A percentile compares a stretch with the other conserved stretches of the same genome.
phyloP scores from a whole-genome alignment of 2,113 vertebrate species.

The Ophiodon elongatus region DNA sequence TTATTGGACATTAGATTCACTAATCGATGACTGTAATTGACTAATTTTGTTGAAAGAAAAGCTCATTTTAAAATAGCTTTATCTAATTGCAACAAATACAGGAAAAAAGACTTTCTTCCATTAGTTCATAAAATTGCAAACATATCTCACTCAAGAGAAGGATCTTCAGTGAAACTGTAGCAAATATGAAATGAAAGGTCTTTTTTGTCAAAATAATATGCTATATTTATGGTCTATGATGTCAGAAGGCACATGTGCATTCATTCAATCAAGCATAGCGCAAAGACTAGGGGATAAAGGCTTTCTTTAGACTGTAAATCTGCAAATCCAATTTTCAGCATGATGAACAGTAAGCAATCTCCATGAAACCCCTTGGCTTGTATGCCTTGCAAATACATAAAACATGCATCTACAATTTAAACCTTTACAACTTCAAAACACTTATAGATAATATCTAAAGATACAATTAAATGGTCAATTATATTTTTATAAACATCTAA shows the following conservation, averaged over 20 bases:
- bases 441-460: neutral
- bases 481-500: neutral
- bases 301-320: constrained; percentile 17
- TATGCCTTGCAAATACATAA: neutral
- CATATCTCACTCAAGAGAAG: neutral
- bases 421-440: neutral
- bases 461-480: neutral
- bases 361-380: neutral
- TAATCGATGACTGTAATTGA: neutral
- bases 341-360: neutral
- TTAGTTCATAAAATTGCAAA: neutral
- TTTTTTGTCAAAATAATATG: neutral
- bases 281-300: neutral
- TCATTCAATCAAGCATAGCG: neutral
- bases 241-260: neutral
- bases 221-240: neutral
- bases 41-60: neutral
- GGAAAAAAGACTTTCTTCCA: neutral
- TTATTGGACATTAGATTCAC: neutral
- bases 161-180: neutral
- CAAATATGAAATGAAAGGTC: neutral
- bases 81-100: neutral
- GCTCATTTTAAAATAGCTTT: neutral
- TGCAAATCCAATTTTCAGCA: constrained; percentile 15
- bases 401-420: neutral